Percentiles rank a stretch among this genome's conserved stretches.
Conservation (phyloP, 2,113 vertebrate species). For the Jacana jacana region DNA sequence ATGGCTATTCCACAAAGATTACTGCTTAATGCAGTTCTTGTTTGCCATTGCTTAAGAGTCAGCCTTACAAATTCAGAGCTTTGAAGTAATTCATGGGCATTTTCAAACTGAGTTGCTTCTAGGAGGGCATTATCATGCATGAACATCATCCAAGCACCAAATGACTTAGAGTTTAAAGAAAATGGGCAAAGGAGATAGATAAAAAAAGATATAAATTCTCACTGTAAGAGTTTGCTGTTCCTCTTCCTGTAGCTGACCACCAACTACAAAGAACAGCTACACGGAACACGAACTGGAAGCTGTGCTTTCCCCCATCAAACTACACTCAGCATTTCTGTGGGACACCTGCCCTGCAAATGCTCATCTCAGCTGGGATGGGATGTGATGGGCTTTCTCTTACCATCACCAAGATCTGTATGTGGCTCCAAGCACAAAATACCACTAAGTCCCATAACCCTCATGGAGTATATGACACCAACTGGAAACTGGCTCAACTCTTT, state of each 20-base stretch:
- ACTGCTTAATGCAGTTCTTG: neutral
- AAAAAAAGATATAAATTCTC: neutral
- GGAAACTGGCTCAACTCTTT: fast-evolving
- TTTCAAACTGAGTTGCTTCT: neutral
- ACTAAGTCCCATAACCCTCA: neutral
- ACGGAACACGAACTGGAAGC: neutral
- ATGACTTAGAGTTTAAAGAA: neutral
- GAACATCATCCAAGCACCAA: neutral
- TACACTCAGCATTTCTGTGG: neutral
- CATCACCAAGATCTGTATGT: fast-evolving
- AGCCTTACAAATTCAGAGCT: neutral
- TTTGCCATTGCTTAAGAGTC: neutral
- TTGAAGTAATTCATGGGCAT: neutral
- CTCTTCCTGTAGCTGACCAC: neutral
- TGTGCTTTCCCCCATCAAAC: neutral
- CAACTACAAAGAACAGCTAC: neutral
- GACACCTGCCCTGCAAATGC: neutral
- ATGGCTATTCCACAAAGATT: neutral
- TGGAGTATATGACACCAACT: fast-evolving
- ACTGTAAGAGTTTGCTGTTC: fast-evolving
- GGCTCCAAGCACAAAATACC: neutral
- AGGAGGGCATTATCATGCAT: neutral
- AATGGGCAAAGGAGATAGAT: neutral
- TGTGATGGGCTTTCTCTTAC: neutral
- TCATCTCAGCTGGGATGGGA: neutral